Evolutionary conservation across 2,113 vertebrate genomes (phyloP).

Genomic region (Aspidoscelis tigris): DNA sequence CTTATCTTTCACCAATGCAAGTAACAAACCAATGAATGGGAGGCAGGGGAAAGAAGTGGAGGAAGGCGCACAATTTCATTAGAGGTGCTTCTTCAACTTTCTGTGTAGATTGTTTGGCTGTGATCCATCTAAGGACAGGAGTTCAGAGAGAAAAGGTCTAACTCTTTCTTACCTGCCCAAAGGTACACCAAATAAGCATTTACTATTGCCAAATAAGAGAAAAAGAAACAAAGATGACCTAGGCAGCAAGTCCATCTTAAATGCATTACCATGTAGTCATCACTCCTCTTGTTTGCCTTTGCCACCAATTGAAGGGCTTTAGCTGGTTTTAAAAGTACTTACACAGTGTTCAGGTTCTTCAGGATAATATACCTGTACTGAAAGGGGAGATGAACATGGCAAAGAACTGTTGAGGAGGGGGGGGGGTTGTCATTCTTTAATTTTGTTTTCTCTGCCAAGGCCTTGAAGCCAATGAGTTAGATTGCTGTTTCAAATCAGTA

Average conservation of each 20-base stretch:
- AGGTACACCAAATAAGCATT: neutral
- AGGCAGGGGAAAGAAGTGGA: too few species aligned
- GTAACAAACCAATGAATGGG: too few species aligned
- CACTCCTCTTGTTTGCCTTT: neutral
- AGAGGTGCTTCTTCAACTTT: too few species aligned
- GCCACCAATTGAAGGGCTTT: neutral
- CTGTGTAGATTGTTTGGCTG: too few species aligned
- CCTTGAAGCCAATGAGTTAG: neutral
- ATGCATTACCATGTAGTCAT: neutral
- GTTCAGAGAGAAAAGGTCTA: neutral
- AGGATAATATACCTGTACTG: neutral
- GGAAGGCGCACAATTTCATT: too few species aligned
- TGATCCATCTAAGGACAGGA: neutral
- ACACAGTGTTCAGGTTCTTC: neutral
- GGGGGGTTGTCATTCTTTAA: neutral
- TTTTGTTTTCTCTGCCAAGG: neutral
- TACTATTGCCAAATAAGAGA: neutral
- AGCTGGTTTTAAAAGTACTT: neutral
- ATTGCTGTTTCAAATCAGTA: neutral
- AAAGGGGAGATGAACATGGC: neutral
- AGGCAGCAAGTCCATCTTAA: neutral
- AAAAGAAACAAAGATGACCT: neutral
- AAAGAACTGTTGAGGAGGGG: neutral
- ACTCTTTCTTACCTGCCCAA: neutral
- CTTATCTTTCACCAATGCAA: too few species aligned